Evolutionary conservation across 2,888 invertebrate species (phyloP).

Genomic region (Cheilosia urbana): DNA sequence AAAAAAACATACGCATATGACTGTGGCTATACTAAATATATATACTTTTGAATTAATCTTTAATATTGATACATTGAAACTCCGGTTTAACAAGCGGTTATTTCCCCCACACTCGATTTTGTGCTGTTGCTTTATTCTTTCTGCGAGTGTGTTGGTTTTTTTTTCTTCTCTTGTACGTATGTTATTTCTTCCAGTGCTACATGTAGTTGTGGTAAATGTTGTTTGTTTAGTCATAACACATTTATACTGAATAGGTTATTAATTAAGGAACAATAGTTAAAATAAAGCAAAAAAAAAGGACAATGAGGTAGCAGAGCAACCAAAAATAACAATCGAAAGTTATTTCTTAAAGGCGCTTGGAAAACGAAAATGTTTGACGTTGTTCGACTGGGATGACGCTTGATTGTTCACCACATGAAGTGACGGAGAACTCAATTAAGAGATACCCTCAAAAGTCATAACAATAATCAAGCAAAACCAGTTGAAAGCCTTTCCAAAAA

Average conservation of each 20-base stretch:
- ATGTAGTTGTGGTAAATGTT: slow-evolving; percentile 18
- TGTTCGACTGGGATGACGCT: neutral
- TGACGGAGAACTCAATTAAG: neutral
- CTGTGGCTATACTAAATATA: slow-evolving; percentile 5
- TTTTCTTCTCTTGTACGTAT: slow-evolving; percentile 5
- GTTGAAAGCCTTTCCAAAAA: neutral
- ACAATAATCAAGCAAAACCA: neutral
- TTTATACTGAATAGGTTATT: slow-evolving; percentile 53
- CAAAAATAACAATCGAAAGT: slow-evolving; percentile 21
- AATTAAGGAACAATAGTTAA: slow-evolving; percentile 42
- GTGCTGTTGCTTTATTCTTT: slow-evolving; percentile 49
- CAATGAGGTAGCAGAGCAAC: neutral
- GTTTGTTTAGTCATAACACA: slow-evolving; percentile 46
- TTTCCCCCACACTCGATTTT: slow-evolving; percentile 27
- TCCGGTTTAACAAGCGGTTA: slow-evolving; percentile 66
- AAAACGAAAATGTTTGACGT: neutral
- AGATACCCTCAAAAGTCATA: neutral
- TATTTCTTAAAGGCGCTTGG: slow-evolving; percentile 15
- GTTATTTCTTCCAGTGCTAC: slow-evolving; percentile 15
- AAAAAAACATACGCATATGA: slow-evolving; percentile 35
- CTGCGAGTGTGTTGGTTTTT: slow-evolving; percentile 12
- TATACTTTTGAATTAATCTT: slow-evolving; percentile 69
- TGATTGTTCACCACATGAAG: neutral
- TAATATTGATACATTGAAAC: slow-evolving; percentile 74
- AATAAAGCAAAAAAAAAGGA: neutral